Conservation (phyloP, 2,888 invertebrate species). For the Ectobius pallidus region DNA sequence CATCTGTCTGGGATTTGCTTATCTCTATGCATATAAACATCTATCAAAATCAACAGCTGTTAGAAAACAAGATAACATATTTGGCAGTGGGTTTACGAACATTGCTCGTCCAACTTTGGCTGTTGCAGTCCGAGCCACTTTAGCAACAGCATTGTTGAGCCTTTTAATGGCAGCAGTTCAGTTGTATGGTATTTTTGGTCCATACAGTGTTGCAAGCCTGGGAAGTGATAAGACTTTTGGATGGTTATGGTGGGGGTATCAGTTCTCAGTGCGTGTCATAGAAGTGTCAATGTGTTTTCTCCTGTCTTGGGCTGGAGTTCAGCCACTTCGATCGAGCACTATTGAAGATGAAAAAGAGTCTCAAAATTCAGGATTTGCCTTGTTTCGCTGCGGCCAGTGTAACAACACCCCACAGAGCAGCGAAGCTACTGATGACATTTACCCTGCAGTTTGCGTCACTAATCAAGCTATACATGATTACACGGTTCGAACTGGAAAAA, state of each 20-base stretch:
- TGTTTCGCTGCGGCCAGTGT: slow-evolving; percentile 69
- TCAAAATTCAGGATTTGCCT: slow-evolving; percentile 65
- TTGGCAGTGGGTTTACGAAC: slow-evolving; percentile 55
- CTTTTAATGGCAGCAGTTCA: slow-evolving; percentile 83
- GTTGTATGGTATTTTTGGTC: slow-evolving; percentile 78
- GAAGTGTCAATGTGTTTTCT: slow-evolving; percentile 88
- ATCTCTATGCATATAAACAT: slow-evolving; percentile 82
- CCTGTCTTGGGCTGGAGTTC: slow-evolving; percentile 85
- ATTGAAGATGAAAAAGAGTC: slow-evolving; percentile 71
- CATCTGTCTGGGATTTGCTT: slow-evolving; percentile 81
- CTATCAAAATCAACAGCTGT: slow-evolving; percentile 74
- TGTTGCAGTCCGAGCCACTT: slow-evolving; percentile 87
- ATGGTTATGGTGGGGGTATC: slow-evolving; percentile 94
- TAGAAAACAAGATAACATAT: slow-evolving; percentile 51
- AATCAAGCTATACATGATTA: slow-evolving; percentile 84
- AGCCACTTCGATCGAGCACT: slow-evolving; percentile 59
- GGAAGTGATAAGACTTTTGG: slow-evolving; percentile 56
- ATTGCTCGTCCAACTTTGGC: slow-evolving; percentile 60
- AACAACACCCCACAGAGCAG: slow-evolving; percentile 48
- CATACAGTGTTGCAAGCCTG: slow-evolving; percentile 56
- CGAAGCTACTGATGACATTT: slow-evolving; percentile 73
- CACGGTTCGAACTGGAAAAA: slow-evolving; percentile 76
- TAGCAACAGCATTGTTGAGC: slow-evolving; percentile 85
- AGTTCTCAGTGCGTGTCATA: slow-evolving; percentile 81
- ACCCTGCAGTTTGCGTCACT: slow-evolving; percentile 84